These are phyloP conservation scores for Phortica variegata DNA, from an alignment of 1,140 invertebrate species.

Conservation along the genomic window DNA sequence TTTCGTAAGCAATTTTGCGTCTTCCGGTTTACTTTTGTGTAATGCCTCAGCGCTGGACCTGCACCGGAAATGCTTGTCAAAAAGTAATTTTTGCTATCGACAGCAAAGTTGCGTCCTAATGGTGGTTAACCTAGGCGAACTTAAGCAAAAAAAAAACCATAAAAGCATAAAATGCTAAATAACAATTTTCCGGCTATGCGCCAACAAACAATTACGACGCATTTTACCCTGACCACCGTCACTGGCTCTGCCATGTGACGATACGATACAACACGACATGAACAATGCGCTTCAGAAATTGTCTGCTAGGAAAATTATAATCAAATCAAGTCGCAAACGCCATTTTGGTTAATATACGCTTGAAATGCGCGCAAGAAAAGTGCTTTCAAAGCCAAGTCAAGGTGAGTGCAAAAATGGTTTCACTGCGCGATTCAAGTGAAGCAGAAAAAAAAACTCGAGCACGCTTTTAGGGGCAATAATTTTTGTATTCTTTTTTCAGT, in stretches of 20 bases:
- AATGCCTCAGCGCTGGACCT: no score
- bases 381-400: constrained; percentile 25
- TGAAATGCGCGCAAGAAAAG: not conserved
- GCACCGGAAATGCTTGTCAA: constrained; percentile 50
- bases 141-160: constrained; percentile 10
- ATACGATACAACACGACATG: no score
- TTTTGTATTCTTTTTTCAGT: constrained; percentile 3
- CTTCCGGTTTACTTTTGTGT: no score
- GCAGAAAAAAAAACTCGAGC: constrained; percentile 31
- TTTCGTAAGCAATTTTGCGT: no score
- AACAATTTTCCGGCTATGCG: no score
- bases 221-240: no score
- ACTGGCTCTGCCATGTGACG: no score
- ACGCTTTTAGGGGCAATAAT: constrained; percentile 42
- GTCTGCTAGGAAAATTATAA: constrained; percentile 37
- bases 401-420: constrained; percentile 32
- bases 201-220: no score
- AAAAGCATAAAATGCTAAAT: no score
- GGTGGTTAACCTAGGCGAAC: no score
- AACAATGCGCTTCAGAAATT: no score
- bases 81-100: constrained; percentile 25
- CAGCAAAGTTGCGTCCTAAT: no score
- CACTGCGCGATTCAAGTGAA: constrained; percentile 14
- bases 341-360: constrained; percentile 47
- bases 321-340: constrained; percentile 53